These are phyloP conservation scores for Synchiropus splendidus DNA, from an alignment of 2,113 vertebrate genomes.

Conservation along the genomic window DNA sequence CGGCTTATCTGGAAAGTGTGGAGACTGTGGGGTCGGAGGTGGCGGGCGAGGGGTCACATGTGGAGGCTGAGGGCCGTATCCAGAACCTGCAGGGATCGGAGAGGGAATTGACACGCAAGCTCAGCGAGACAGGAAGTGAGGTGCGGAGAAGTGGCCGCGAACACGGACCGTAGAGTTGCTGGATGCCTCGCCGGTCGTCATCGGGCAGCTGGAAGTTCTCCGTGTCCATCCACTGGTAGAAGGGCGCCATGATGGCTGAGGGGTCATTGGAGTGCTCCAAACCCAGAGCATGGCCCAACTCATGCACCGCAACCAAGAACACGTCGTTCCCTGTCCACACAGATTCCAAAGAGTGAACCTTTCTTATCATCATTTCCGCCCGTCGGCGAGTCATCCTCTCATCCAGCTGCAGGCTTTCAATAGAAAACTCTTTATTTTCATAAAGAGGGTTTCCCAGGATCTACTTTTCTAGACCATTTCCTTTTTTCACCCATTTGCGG, in stretches of 20 bases:
- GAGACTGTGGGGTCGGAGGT: constrained; percentile 43
- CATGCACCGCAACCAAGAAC: constrained; percentile 84
- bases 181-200: constrained; percentile 78
- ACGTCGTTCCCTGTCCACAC: constrained; percentile 75
- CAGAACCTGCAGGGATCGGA: constrained; percentile 41
- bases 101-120: not conserved
- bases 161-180: constrained; percentile 76
- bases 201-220: constrained; percentile 79
- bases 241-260: constrained; percentile 87
- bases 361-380: too few species aligned
- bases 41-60: constrained; percentile 42
- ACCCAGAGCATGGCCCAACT: constrained; percentile 83
- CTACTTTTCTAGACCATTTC: too few species aligned
- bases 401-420: too few species aligned
- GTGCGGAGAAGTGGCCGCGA: too few species aligned
- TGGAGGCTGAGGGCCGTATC: constrained; percentile 42
- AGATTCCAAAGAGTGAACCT: not conserved
- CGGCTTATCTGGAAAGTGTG: constrained; percentile 54
- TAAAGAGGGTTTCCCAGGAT: too few species aligned
- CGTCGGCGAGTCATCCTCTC: too few species aligned
- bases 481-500: too few species aligned
- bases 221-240: constrained; percentile 93
- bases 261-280: constrained; percentile 85
- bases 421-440: too few species aligned
- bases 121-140: not conserved